Evolutionary conservation across 2,113 vertebrate species (phyloP).

Genomic region (Plectropomus leopardus): DNA sequence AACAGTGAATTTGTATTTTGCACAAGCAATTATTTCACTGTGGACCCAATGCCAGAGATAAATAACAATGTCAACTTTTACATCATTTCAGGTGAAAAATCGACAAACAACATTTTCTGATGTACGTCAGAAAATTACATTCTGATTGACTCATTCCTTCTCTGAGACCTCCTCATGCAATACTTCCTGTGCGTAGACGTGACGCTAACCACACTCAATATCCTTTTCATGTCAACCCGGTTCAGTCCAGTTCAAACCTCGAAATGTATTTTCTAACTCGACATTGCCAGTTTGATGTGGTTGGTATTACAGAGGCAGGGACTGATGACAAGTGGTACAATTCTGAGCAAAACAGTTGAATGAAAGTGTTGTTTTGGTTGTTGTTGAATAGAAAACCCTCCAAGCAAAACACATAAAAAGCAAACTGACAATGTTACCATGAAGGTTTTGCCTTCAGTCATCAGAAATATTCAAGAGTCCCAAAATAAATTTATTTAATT

Average conservation of each 20-base stretch:
- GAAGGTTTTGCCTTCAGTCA: too few relatives aligned
- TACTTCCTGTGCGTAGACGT: constrained; percentile 38
- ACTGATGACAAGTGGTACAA: too few relatives aligned
- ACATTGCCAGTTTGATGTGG: neutral
- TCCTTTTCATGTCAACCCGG: neutral
- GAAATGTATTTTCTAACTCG: neutral
- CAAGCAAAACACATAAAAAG: neutral
- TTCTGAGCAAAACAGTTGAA: too few relatives aligned
- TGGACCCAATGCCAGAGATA: neutral
- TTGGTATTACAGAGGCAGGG: neutral
- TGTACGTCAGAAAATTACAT: neutral
- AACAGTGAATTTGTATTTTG: too few relatives aligned
- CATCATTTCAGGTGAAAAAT: neutral
- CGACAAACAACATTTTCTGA: neutral
- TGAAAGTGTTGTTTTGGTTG: neutral
- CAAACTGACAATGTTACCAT: too few relatives aligned
- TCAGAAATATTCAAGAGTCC: neutral
- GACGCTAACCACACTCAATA: constrained; percentile 2
- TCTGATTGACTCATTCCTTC: constrained; percentile 3
- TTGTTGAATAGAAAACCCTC: neutral
- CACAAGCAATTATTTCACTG: neutral
- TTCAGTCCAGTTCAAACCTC: neutral
- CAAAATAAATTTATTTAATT: too few relatives aligned
- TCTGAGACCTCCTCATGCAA: neutral
- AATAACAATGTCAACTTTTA: neutral